Evolutionary conservation across 2,888 invertebrate genomes (phyloP).

Genomic region (Prosapia bicincta): DNA sequence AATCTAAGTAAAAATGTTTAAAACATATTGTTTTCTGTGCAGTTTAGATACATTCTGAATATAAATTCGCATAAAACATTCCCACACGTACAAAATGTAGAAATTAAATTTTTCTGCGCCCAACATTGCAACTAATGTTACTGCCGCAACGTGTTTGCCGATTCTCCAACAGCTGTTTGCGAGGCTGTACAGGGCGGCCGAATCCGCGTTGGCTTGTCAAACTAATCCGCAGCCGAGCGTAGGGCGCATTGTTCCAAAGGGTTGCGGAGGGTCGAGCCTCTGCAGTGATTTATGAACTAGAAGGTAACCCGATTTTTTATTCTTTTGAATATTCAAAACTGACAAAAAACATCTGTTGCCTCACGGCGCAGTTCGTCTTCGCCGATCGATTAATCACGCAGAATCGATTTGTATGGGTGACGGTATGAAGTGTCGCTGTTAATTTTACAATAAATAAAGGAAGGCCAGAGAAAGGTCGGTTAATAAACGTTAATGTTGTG

Average conservation of each 20-base stretch:
- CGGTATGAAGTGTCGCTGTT: neutral
- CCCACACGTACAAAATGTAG: too few relatives aligned
- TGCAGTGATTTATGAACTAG: neutral
- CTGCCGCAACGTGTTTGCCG: too few relatives aligned
- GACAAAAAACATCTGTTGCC: neutral
- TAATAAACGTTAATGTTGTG: neutral
- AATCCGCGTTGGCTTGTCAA: neutral
- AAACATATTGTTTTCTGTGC: too few relatives aligned
- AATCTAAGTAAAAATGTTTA: too few relatives aligned
- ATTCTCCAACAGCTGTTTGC: neutral
- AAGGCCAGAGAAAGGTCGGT: neutral
- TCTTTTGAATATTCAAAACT: neutral
- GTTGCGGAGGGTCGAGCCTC: neutral
- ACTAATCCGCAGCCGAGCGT: neutral
- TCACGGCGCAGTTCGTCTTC: neutral
- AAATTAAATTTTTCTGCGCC: too few relatives aligned
- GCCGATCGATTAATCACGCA: neutral
- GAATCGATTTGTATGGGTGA: neutral
- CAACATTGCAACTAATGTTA: too few relatives aligned
- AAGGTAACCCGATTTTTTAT: neutral
- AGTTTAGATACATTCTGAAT: too few relatives aligned
- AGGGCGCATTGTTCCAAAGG: neutral
- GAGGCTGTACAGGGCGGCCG: neutral
- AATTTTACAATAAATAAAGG: neutral
- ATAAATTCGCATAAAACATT: too few relatives aligned